A percentile compares a stretch with the other conserved stretches of the same genome.
phyloP scores from a whole-genome alignment of 2,797 vertebrate genomes.

The Acrossocheilus wenchowensis region DNA sequence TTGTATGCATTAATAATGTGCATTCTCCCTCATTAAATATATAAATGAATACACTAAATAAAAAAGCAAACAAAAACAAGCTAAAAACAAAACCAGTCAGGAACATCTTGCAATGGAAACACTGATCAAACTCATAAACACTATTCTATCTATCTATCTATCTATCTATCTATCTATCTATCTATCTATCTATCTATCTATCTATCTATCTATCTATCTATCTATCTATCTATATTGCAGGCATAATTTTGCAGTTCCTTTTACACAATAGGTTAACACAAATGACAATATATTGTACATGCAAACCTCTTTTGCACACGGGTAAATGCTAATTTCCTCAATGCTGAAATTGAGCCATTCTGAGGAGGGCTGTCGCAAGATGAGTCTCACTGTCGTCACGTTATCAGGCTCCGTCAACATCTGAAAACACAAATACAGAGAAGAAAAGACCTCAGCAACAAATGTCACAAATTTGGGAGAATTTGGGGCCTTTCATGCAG shows the following conservation, averaged over 20 bases:
- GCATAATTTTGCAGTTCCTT: background rate
- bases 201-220: no score
- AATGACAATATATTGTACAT: conserved; percentile 36
- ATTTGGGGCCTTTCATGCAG: conserved; percentile 8
- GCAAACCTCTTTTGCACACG: conserved; percentile 77
- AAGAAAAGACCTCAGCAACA: conserved; percentile 23
- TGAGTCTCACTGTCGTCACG: conserved; percentile 84
- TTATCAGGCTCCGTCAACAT: conserved; percentile 87
- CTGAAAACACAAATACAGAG: conserved; percentile 67
- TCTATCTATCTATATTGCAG: background rate
- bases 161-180: no score
- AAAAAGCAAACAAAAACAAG: no score
- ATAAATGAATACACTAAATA: no score
- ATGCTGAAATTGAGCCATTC: conserved; percentile 90
- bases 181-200: no score
- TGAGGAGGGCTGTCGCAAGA: conserved; percentile 91
- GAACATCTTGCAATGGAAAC: no score
- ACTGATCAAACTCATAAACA: no score
- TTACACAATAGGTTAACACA: background rate
- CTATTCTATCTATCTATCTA: no score
- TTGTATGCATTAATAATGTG: no score
- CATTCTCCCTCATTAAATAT: no score
- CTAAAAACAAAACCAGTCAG: no score
- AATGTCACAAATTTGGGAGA: conserved; percentile 15
- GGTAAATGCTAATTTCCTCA: conserved; percentile 86